These are phyloP conservation scores for Pantherophis guttatus DNA, from an alignment of 2,113 vertebrate species.

Conservation along the genomic window DNA sequence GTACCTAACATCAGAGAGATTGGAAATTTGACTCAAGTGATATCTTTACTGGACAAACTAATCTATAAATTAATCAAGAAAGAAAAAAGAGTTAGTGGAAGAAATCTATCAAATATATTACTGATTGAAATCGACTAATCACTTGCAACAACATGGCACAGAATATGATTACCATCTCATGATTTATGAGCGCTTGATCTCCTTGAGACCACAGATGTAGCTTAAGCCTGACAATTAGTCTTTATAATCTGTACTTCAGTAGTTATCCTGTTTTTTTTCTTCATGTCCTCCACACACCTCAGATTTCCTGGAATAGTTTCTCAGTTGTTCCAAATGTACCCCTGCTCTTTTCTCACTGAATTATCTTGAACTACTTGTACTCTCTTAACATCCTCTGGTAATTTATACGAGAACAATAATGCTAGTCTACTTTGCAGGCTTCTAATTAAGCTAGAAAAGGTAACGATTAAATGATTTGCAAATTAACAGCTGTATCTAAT, in stretches of 20 bases:
- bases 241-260: neutral
- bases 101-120: neutral
- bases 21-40: neutral
- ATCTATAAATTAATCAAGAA: slow-evolving; percentile 3
- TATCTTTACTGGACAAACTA: neutral
- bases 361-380: neutral
- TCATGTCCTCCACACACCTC: neutral
- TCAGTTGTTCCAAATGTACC: neutral
- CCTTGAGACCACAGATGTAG: neutral
- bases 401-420: neutral
- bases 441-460: neutral
- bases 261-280: neutral
- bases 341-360: neutral
- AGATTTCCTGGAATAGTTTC: neutral
- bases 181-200: neutral
- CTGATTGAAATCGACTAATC: slow-evolving; percentile 5
- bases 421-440: neutral
- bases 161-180: neutral
- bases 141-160: neutral
- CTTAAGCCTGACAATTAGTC: neutral
- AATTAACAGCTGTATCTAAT: neutral
- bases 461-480: neutral
- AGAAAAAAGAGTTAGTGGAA: neutral
- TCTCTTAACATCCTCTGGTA: neutral
- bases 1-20: neutral